A percentile compares a stretch with the other conserved stretches of the same genome.
phyloP scores from a whole-genome alignment of 2,797 vertebrate genomes.

The Pangasius krempfi region DNA sequence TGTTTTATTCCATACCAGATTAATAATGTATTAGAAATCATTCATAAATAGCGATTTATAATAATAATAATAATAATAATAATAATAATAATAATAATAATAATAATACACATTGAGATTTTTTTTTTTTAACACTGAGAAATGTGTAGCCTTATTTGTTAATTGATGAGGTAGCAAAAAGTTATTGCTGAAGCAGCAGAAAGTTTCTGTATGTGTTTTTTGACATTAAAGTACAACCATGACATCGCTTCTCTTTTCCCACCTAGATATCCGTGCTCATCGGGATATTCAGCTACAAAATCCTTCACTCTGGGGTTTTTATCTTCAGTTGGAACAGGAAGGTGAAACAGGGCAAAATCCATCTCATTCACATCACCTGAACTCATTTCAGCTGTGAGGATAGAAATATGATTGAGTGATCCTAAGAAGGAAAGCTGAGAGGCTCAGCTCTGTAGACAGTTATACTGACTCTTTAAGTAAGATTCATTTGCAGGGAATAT shows the following conservation, averaged over 20 bases:
- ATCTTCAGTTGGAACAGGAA: neutral
- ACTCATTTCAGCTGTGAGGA: neutral
- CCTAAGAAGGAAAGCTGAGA: neutral
- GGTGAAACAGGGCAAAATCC: constrained; percentile 11
- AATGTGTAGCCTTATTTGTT: no score
- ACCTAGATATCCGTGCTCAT: constrained; percentile 12
- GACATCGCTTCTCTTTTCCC: neutral
- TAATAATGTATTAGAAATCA: no score
- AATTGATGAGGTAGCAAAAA: neutral
- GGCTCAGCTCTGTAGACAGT: neutral
- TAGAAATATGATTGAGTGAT: neutral
- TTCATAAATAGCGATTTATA: no score
- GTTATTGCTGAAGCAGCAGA: neutral
- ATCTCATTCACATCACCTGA: constrained; percentile 5
- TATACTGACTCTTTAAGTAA: neutral
- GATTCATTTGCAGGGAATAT: neutral
- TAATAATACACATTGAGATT: neutral
- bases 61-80: no score
- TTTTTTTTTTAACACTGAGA: no score
- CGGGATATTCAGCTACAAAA: neutral
- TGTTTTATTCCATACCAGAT: no score
- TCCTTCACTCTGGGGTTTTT: neutral
- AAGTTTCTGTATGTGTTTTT: neutral
- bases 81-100: no score
- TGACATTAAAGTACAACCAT: neutral